Percentiles rank a stretch among this genome's conserved stretches.
These are phyloP conservation scores for Amyelois transitella DNA, from an alignment of 1,140 invertebrate species.

Conservation along the genomic window DNA sequence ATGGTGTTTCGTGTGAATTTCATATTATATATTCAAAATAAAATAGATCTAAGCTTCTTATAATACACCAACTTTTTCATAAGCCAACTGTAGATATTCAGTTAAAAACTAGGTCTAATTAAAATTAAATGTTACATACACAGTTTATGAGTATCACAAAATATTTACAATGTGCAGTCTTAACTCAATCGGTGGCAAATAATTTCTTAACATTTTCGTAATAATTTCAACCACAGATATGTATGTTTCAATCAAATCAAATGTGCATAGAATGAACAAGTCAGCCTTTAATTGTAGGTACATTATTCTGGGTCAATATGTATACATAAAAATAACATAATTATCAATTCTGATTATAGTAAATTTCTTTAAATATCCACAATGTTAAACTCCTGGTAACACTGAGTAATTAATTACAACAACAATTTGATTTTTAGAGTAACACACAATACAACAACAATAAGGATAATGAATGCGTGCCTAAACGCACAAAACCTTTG, in stretches of 20 bases:
- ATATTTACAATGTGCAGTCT: slow-evolving; percentile 52
- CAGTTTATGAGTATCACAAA: slow-evolving; percentile 37
- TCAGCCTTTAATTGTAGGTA: neutral
- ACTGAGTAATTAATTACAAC: slow-evolving; percentile 16
- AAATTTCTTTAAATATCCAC: neutral
- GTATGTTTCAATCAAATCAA: slow-evolving; percentile 23
- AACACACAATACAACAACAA: slow-evolving; percentile 25
- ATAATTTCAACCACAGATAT: slow-evolving; percentile 52
- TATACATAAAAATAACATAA: neutral
- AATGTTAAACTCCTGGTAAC: neutral
- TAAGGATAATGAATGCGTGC: neutral
- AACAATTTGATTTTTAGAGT: slow-evolving; percentile 26
- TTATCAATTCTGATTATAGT: neutral
- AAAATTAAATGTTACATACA: neutral
- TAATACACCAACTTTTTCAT: too few species aligned
- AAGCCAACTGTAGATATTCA: slow-evolving; percentile 1
- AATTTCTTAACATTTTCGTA: slow-evolving; percentile 10
- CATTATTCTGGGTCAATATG: too few species aligned
- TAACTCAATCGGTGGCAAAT: slow-evolving; percentile 36
- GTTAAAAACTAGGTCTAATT: slow-evolving; percentile 10
- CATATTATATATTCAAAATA: too few species aligned
- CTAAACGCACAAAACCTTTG: neutral
- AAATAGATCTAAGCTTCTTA: too few species aligned
- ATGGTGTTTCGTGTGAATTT: too few species aligned
- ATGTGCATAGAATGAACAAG: slow-evolving; percentile 1